A percentile compares a stretch with the other conserved stretches of the same genome.
phyloP scores from a whole-genome alignment of 2,888 invertebrate species.

The Scrobipalpa atriplicella region DNA sequence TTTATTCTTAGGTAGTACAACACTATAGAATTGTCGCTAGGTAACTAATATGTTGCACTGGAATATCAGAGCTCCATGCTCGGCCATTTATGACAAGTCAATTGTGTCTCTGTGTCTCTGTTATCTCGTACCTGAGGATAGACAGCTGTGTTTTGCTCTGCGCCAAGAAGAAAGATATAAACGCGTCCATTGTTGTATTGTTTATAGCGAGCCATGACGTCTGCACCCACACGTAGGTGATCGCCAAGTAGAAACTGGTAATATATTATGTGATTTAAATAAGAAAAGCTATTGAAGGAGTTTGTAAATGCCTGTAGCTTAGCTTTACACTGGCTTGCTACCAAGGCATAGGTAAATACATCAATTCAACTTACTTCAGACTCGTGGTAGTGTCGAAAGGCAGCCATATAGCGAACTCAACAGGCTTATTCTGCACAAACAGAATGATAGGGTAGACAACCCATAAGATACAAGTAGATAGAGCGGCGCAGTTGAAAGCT shows the following conservation, averaged over 20 bases:
- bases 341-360: neutral
- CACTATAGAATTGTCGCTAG: too few relatives aligned
- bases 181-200: constrained; percentile 58
- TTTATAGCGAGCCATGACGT: constrained; percentile 56
- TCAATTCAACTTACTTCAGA: constrained; percentile 50
- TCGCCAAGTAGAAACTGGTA: constrained; percentile 50
- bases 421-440: constrained; percentile 48
- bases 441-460: constrained; percentile 51
- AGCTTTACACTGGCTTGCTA: neutral
- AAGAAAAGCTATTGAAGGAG: neutral
- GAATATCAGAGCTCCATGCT: too few relatives aligned
- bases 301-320: constrained; percentile 3
- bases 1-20: too few relatives aligned
- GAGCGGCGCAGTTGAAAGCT: constrained; percentile 47
- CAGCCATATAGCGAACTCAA: constrained; percentile 62
- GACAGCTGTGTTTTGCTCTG: constrained; percentile 60
- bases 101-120: constrained; percentile 3
- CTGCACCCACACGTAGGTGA: constrained; percentile 55
- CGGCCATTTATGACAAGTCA: constrained; percentile 9
- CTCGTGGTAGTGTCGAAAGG: constrained; percentile 54
- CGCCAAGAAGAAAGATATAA: constrained; percentile 53
- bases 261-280: neutral
- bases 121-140: constrained; percentile 52
- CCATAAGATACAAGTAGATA: constrained; percentile 58
- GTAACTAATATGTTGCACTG: too few relatives aligned